Conservation (phyloP, 1,140 invertebrate species). For the Orchesella cincta region DNA sequence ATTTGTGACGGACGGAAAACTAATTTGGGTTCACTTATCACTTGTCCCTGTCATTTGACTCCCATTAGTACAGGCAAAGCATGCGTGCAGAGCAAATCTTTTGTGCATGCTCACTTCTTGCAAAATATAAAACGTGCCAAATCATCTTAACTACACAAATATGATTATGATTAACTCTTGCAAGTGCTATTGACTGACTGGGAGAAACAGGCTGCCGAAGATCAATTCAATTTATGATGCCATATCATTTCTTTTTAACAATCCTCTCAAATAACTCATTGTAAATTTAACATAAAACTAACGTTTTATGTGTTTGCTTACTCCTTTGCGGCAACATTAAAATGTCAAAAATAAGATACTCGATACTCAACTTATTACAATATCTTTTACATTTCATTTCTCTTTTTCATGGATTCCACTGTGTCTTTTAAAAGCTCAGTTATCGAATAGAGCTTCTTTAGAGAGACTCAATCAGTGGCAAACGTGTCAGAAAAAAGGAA, state of each 20-base stretch:
- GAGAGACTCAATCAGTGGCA: too few relatives aligned
- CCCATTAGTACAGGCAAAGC: not conserved
- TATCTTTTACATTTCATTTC: constrained; percentile 14
- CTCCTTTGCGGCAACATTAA: constrained; percentile 20
- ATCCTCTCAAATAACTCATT: not conserved
- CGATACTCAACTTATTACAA: constrained; percentile 16
- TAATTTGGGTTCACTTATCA: constrained; percentile 19
- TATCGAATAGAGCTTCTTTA: not conserved
- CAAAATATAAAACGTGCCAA: too few relatives aligned
- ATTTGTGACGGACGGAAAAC: not conserved
- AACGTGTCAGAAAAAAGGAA: too few relatives aligned
- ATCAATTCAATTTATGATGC: not conserved
- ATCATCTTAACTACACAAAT: too few relatives aligned
- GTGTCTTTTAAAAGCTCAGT: too few relatives aligned
- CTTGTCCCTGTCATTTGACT: constrained; percentile 15
- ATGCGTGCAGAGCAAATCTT: too few relatives aligned
- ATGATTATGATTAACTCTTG: not conserved
- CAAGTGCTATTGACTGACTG: not conserved
- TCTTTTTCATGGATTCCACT: too few relatives aligned
- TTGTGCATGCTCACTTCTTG: too few relatives aligned
- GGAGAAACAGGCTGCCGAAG: not conserved
- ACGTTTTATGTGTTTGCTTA: not conserved
- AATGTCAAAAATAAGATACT: constrained; percentile 19
- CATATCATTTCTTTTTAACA: not conserved
- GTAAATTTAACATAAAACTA: constrained; percentile 12